Conservation (phyloP, 1,140 invertebrate species). For the Epicauta chinensis region DNA sequence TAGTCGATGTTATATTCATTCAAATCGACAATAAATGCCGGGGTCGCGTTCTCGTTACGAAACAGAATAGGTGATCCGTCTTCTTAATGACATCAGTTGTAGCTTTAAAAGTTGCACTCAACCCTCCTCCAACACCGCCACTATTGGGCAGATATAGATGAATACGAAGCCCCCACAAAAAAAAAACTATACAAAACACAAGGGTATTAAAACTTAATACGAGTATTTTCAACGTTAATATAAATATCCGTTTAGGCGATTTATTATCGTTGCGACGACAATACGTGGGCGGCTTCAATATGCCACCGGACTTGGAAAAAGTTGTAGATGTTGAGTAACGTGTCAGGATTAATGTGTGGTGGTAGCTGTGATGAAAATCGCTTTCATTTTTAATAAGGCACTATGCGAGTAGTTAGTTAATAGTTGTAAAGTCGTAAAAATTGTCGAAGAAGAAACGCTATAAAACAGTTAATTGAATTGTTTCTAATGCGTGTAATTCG, state of each 20-base stretch:
- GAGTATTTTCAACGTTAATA: conserved; percentile 9
- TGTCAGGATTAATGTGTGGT: too few relatives aligned
- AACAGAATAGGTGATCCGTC: conserved; percentile 26
- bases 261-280: conserved; percentile 14
- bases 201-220: too few relatives aligned
- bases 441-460: too few relatives aligned
- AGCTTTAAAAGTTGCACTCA: conserved; percentile 16
- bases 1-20: conserved; percentile 19
- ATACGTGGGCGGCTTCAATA: conserved; percentile 2
- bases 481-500: too few relatives aligned
- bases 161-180: too few relatives aligned
- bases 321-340: too few relatives aligned
- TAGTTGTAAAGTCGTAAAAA: too few relatives aligned
- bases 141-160: background rate
- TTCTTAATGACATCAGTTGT: conserved; percentile 23
- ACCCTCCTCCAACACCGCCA: background rate
- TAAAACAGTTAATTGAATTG: too few relatives aligned
- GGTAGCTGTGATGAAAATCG: too few relatives aligned
- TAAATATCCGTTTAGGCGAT: conserved; percentile 7
- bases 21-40: conserved; percentile 8
- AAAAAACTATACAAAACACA: too few relatives aligned
- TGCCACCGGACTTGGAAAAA: conserved; percentile 5
- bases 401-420: too few relatives aligned
- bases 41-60: conserved; percentile 6
- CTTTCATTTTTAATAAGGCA: too few relatives aligned